Conservation (phyloP, 2,888 invertebrate species). For the Aleiodes testaceus region DNA sequence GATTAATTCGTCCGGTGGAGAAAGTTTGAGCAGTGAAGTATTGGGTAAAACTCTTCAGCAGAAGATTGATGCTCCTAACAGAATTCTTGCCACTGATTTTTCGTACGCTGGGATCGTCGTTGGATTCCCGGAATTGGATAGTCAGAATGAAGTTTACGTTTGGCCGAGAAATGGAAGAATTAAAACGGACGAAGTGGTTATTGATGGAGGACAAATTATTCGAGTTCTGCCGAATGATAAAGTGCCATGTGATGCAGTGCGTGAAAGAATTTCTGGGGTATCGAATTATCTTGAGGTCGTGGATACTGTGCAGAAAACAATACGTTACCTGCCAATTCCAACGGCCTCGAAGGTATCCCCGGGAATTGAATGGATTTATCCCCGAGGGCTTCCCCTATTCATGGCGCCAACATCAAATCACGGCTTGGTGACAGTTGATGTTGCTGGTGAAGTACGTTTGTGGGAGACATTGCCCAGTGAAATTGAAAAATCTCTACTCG, state of each 20-base stretch:
- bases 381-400: slow-evolving; percentile 71
- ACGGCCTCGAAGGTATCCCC: slow-evolving; percentile 63
- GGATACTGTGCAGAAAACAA: slow-evolving; percentile 72
- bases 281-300: slow-evolving; percentile 75
- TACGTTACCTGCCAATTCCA: slow-evolving; percentile 76
- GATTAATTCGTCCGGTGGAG: slow-evolving; percentile 51
- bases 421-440: slow-evolving; percentile 76
- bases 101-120: slow-evolving; percentile 72
- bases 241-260: slow-evolving; percentile 57
- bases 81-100: slow-evolving; percentile 70
- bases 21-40: slow-evolving; percentile 51
- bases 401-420: slow-evolving; percentile 71
- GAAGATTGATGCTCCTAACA: slow-evolving; percentile 73
- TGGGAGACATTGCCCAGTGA: slow-evolving; percentile 75
- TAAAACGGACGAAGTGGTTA: slow-evolving; percentile 55
- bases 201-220: slow-evolving; percentile 63
- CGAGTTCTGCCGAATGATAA: slow-evolving; percentile 58
- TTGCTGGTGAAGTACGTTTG: slow-evolving; percentile 74
- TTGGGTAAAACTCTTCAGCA: slow-evolving; percentile 70
- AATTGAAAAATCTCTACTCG: slow-evolving; percentile 71
- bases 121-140: slow-evolving; percentile 75
- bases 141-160: slow-evolving; percentile 66
- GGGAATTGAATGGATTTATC: slow-evolving; percentile 73
- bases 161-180: slow-evolving; percentile 65
- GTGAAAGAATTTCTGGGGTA: slow-evolving; percentile 52